These are phyloP conservation scores for Centropristis striata DNA, from an alignment of 2,113 vertebrate genomes.

Conservation along the genomic window DNA sequence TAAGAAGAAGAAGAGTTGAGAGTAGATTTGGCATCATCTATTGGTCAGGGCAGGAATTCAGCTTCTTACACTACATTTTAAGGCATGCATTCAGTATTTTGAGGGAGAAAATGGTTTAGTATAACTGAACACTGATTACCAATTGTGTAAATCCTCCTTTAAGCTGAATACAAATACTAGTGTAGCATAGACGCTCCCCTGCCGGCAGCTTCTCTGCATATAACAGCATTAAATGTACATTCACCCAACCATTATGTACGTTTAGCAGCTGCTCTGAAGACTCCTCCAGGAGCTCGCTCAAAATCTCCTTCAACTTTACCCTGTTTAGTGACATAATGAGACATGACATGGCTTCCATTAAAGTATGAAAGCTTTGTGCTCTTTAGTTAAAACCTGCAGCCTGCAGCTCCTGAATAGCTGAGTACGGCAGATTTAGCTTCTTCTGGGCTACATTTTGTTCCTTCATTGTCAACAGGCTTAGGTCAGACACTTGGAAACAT, in stretches of 20 bases:
- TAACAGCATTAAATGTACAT: conserved; percentile 7
- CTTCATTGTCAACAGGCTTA: conserved; percentile 17
- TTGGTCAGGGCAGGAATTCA: no score
- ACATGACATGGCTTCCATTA: conserved; percentile 34
- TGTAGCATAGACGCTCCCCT: not conserved
- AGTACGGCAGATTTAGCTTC: not conserved
- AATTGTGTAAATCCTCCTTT: not conserved
- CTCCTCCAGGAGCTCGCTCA: no score
- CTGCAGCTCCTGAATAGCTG: not conserved
- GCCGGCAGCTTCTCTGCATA: not conserved
- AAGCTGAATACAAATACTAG: not conserved
- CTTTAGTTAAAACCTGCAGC: conserved; percentile 30
- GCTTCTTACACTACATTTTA: no score
- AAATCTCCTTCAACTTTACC: not conserved
- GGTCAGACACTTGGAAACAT: conserved; percentile 36
- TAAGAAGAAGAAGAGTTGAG: no score
- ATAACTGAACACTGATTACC: no score
- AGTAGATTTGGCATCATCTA: no score
- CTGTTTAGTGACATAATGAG: conserved; percentile 48
- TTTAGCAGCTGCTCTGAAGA: conserved; percentile 15
- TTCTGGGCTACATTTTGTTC: conserved; percentile 9
- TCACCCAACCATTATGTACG: not conserved
- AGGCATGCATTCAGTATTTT: no score
- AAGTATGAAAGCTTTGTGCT: conserved; percentile 24
- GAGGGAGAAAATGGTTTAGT: no score